Base-by-base conservation (phyloP, 2,888 invertebrate species). In the Drosophila mimetica region DNA sequence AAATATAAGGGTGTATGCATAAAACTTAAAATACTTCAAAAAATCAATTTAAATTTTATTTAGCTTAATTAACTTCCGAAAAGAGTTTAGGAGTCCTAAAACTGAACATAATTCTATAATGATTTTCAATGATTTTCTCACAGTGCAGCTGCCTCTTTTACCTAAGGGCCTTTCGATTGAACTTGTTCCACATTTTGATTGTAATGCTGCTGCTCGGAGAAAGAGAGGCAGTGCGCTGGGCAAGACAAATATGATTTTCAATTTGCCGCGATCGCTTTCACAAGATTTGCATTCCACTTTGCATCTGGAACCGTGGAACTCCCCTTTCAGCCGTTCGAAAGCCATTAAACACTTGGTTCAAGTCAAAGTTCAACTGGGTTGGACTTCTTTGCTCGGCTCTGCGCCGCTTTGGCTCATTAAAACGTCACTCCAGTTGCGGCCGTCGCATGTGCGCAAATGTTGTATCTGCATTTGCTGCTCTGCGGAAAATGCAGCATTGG, bases 141-240 rank as follows among this genome's bases (percentile, higher is more conserved):
- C 3, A n/a, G 46, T 60, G 60, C 14, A 4, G 1, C 9, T 36
- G 34, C 42, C 32, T 48, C 50, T 55, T 58, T 54, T 8, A 22
- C 80, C 74, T 74, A 64, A 83, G 86, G 75, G 78, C 86, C 73
- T 78, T 85, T 78, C 74, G 79, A 83, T 89, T 89, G 89, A 89
- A 90, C 90, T 90, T 89, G 89, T 90, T 90, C 79, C 79, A 83
- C 89, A 83, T 78, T 89, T 89, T 88, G 89, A 89, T 89, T 89
- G 88, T 86, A 75, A 77, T 80, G 80, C 84, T 80, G 80, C 84
- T 80, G 80, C n/a, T 71, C 75, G 65, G 53, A 47, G 80, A 76
- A 55, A 55, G 55, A 76, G 63, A 61, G 64, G 57, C 44, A 47
- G 52, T 37, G 60, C 57, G 60, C 57, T 28, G 59, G 75, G 64